Evolutionary conservation across 2,888 invertebrate genomes (phyloP), one percentile per base, ranked within the genome.

Genomic region (Pachycephus smyrnensis): DNA sequence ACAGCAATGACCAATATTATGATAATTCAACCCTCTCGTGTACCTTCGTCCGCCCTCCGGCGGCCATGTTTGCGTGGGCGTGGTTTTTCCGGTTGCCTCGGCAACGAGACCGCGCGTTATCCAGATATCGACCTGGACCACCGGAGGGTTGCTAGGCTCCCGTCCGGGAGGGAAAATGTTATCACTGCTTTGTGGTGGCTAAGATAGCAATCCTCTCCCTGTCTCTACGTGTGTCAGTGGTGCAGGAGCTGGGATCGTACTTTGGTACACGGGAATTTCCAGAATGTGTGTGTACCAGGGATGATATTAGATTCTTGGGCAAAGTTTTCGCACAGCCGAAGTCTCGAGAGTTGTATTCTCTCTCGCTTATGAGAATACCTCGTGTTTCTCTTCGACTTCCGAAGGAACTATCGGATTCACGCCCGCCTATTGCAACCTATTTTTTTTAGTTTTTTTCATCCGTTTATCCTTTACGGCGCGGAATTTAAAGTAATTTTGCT

Each of bases 151-250:
- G 90, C 91, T 90, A 90, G 89, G 91, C 88, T 90, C 88, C 90
- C 89, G 87, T 90, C 89, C 89, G 88, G 90, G 90, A 91, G 91
- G 90, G 90, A 91, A 91, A 91, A 91, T 91, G 90, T 91, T 91
- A 91, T 91, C 91, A 90, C 91, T 91, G 91, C 91, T 91, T 91
- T 91, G 91, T 91, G 91, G 91, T 89, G 90, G 89, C 90, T 91
- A 91, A 91, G 91, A 91, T 91, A 91, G 89, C 91, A 91, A 88
- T 89, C 86, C 87, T 86, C 87, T 84, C 85, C 80, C 76, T 80
- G 68, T 75, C 78, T 77, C 77, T 80, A 78, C 79, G 80, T 78
- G 80, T 80, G 77, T 80, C 79, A 80, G 83, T 80, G 80, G 82
- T 82, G 82, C 79, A 81, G 81, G 77, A 81, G 77, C 78, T 79